Evolutionary conservation across 2,113 vertebrate species (phyloP), one percentile per base, ranked within the genome.

Genomic region (Malurus melanocephalus): DNA sequence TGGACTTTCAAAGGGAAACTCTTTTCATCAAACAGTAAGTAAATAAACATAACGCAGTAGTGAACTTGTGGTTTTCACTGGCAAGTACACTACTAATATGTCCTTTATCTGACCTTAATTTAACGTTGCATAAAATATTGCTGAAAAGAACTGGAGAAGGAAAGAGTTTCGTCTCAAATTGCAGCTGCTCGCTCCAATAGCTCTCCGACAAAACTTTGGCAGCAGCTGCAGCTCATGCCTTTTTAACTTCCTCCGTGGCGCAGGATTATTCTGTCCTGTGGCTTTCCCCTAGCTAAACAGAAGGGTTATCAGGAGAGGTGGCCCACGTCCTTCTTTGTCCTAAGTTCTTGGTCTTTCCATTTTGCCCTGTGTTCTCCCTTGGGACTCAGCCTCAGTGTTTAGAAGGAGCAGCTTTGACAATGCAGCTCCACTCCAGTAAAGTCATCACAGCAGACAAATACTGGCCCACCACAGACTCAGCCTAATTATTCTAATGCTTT

Each of bases 61-160:
- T 74, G 67, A 89, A 78, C 69, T 69, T 30, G 68, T 67, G 89
- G 74, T 69, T 87, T 93, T 90, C 32, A 56, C 77, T 88, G 78
- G 71, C 80, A 90, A 83, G 73, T 56, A 78, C 26, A 20, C 40
- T 82, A 66, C 73, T 89, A 53, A 42, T 55, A 17, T 88, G 76
- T 79, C 87, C 86, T 93, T 93, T 94, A 66, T 45, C 62, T 94
- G 91, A 96, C 74, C 92, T 93, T 93, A 67, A 91, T 84, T 93
- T 87, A 93, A 74, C 0, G 1, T 88, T 81, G 69, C 80, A 86
- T 89, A 89, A 90, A 88, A 81, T 62, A 87, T 73, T n/a, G 28
- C 43, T 16, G 11, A 57, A 91, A 95, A 86, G 66, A 79, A 53
- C 46, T n/a, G 56, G 75, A 91, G 79, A 81, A 90, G 69, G 57